Conservation (phyloP, 1,140 invertebrate genomes). For the Caenorhabditis remanei region DNA sequence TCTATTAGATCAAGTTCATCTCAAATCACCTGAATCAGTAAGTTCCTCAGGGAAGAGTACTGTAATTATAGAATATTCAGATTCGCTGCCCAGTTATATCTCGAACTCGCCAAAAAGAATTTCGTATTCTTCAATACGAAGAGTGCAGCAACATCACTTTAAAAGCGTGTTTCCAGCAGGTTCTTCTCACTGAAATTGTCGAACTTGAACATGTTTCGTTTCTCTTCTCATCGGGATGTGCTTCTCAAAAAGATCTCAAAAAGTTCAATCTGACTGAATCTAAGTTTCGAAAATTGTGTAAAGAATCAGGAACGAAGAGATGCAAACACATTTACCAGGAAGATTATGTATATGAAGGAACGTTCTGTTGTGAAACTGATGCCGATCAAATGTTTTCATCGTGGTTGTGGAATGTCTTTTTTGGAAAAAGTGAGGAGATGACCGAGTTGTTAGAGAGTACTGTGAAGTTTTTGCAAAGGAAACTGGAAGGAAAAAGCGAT, state of each 20-base stretch:
- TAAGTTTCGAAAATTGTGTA: neutral
- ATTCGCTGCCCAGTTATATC: constrained; percentile 16
- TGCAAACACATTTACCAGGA: neutral
- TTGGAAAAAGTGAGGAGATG: constrained; percentile 25
- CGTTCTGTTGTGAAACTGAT: constrained; percentile 4
- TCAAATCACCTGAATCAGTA: too few relatives aligned
- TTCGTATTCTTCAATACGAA: neutral
- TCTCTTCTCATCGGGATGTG: constrained; percentile 21
- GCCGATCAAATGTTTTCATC: constrained; percentile 2
- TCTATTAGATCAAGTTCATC: too few relatives aligned
- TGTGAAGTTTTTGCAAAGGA: neutral
- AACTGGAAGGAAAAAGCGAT: neutral
- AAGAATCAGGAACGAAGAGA: neutral
- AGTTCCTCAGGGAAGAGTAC: neutral
- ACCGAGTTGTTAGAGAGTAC: neutral
- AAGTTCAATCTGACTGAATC: constrained; percentile 11
- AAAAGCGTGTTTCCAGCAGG: neutral
- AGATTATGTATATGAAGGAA: neutral
- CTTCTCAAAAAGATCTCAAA: neutral
- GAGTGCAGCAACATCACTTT: neutral
- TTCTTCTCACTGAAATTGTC: constrained; percentile 9
- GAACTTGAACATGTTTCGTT: neutral
- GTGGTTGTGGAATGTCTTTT: constrained; percentile 16
- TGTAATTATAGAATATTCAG: neutral
- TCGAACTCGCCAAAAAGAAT: neutral